Base-by-base conservation (phyloP, 2,888 invertebrate species). In the Volucella inanis region DNA sequence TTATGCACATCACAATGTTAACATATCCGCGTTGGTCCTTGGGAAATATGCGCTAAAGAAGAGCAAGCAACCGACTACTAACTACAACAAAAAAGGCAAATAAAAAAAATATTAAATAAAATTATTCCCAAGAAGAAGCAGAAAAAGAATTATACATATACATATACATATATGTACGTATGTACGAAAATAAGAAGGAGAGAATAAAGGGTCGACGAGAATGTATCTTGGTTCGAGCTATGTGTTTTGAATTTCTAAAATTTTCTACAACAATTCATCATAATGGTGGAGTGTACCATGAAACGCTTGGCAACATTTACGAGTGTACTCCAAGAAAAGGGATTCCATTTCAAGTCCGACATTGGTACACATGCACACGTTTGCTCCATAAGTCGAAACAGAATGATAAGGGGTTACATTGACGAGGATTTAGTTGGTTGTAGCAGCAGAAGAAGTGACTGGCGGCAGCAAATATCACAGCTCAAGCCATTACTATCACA, bases 211-310 rank as follows among this genome's bases (percentile, higher is more conserved):
- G 8, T 15, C 14, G 15, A 43, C 6, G 15, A 12, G n/a, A 18
- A 22, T n/a, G 61, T 14, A 49, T 38, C 18, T 18, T 54, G 22
- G 61, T 76, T 15, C 62, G 31, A 43, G 41, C 31, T 49, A 55
- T 80, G 80, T 84, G 84, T 50, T 61, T 84, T 80, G 84, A 80
- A 84, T 84, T 76, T 80, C 64, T 79, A 80, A 84, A 80, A 75
- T 74, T 57, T 31, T 84, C 59, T 57, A 41, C 64, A 62, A 70
- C 45, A 64, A 78, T 62, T 71, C 78, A 71, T 78, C 70, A 62
- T 64, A 78, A 71, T 54, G 77, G 64, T 3, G 15, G 62, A 62
- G 47, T 78, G 47, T 59, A 22, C 75, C 64, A 65, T 55, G 70
- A 62, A 71, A 71, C 70, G 54, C 54, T 67, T 71, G 77, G 65